Base-by-base conservation (phyloP, 2,888 invertebrate species). In the Tetanocera ferruginea region DNA sequence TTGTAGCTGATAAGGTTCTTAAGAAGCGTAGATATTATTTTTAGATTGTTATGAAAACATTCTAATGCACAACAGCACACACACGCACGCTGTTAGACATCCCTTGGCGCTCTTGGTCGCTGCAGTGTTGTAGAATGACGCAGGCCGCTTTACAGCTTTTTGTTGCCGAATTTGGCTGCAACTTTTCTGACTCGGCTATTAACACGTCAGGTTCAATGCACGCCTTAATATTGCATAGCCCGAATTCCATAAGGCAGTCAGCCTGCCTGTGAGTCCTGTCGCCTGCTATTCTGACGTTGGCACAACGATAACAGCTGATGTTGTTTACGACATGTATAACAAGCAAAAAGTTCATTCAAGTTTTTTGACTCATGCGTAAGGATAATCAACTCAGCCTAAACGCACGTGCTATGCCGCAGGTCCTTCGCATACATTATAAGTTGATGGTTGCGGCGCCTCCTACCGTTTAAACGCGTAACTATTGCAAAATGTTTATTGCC, bases 351-450 rank as follows among this genome's bases (percentile, higher is more conserved):
- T 43, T 17, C 64, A 11, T 31, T 28, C 66, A 37, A 34, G 67
- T 67, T 37, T 34, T 67, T 19, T 67, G 67, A 67, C 34, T 19
- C 43, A 67, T 67, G 67, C 67, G 67, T 67, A 67, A 34, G 67
- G 67, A 67, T 67, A 34, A 34, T 37, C 34, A 19, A 37, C 34
- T 34, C 6, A n/a, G 43, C 19, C 23, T 37, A 37, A 67, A 60
- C 57, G 57, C 57, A 60, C 80, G 64, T 75, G 80, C 80, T 57
- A 76, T 78, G 55, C 55, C 55, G 23, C 43, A 77, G 86, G 85
- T 84, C 86, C 85, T 82, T 85, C 86, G 82, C 85, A 80, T 8
- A 37, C 9, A 37, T 43, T 43, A 11, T 43, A 43, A 11, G 14
- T 43, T 43, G 14, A 43, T 43, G 43, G 43, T 43, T 84, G 81